Percentiles rank a stretch among this genome's conserved stretches.
Conservation (phyloP, 2,888 invertebrate genomes). For the Drosophila longiperda region DNA sequence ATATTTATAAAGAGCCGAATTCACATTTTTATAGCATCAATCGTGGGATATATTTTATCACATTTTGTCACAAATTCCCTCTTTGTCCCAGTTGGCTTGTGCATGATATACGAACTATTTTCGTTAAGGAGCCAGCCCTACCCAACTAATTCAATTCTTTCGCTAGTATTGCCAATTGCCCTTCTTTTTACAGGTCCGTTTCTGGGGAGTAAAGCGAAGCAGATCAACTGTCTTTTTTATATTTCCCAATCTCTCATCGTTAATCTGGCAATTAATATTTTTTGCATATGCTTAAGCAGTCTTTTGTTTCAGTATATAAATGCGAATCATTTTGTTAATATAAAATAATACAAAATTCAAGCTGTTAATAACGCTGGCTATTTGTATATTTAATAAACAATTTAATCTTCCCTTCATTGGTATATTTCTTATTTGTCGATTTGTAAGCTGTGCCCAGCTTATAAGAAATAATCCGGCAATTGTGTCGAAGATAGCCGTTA, state of each 20-base stretch:
- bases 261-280: constrained; percentile 53
- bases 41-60: constrained; percentile 44
- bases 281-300: constrained; percentile 48
- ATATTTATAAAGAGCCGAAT: constrained; percentile 24
- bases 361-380: neutral
- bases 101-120: constrained; percentile 47
- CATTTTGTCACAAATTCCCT: constrained; percentile 31
- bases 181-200: constrained; percentile 32
- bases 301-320: constrained; percentile 26
- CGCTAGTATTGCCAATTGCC: constrained; percentile 37
- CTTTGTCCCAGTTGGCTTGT: constrained; percentile 45
- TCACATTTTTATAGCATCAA: constrained; percentile 54
- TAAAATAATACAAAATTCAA: constrained; percentile 33
- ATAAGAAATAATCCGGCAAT: neutral
- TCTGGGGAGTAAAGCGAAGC: constrained; percentile 29
- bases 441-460: neutral
- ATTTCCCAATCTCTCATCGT: constrained; percentile 43
- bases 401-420: neutral
- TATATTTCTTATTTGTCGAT: neutral
- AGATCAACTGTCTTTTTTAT: constrained; percentile 28
- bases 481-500: neutral
- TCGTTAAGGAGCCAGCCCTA: constrained; percentile 28
- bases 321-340: constrained; percentile 22
- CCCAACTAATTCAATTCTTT: constrained; percentile 24
- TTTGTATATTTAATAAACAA: neutral